Percentiles rank a stretch among this genome's conserved stretches.
These are phyloP conservation scores for Macropus fuliginosus DNA, from an alignment of 2,797 vertebrate genomes.

Conservation along the genomic window DNA sequence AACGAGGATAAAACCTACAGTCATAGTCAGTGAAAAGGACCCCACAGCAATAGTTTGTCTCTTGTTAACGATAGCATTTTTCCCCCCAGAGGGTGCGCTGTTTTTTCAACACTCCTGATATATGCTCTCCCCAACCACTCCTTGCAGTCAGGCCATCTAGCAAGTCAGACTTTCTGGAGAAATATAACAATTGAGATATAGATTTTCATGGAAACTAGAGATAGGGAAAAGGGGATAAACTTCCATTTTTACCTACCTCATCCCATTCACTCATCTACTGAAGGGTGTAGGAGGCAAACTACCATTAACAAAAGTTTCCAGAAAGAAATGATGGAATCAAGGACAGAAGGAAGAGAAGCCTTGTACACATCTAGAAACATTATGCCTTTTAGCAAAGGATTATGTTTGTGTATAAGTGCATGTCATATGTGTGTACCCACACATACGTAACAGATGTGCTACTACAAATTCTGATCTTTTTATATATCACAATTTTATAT, in stretches of 20 bases:
- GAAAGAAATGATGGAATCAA: neutral
- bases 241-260: conserved; percentile 9
- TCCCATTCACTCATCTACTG: conserved; percentile 20
- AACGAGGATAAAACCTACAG: neutral
- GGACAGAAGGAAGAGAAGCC: neutral
- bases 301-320: neutral
- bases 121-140: conserved; percentile 6
- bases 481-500: conserved; percentile 26
- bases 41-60: neutral
- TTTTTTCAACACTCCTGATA: neutral
- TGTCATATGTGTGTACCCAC: neutral
- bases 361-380: neutral
- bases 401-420: conserved; percentile 14
- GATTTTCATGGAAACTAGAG: conserved; percentile 33
- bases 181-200: conserved; percentile 1
- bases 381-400: neutral
- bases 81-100: neutral
- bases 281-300: neutral
- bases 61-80: neutral
- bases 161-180: conserved; percentile 38
- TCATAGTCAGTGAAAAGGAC: conserved; percentile 1
- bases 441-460: neutral
- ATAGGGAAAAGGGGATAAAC: neutral
- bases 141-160: neutral
- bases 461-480: conserved; percentile 18